phyloP scores from a whole-genome alignment of 2,888 invertebrate genomes.

The Melitaea athalia region DNA sequence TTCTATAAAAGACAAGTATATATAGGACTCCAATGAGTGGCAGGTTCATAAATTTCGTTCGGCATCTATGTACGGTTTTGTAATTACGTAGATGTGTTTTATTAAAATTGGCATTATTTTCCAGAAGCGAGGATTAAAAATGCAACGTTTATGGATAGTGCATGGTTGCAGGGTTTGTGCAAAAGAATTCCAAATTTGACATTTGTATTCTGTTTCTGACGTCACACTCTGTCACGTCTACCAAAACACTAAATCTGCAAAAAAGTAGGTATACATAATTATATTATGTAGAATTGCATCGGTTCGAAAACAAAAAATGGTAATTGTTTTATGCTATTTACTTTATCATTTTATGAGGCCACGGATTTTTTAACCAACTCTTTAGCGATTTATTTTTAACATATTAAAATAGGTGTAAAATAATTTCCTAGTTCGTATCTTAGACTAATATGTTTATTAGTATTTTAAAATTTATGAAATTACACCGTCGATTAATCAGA shows the following conservation, averaged over 20 bases:
- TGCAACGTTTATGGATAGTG: constrained; percentile 69
- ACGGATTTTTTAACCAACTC: too few relatives aligned
- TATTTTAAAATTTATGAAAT: too few relatives aligned
- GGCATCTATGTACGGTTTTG: constrained; percentile 19
- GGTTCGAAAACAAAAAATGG: too few relatives aligned
- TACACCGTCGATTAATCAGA: too few relatives aligned
- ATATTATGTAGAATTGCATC: neutral
- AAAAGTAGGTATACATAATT: neutral
- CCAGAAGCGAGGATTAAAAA: constrained; percentile 73
- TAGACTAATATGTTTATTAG: too few relatives aligned
- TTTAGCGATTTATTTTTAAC: too few relatives aligned
- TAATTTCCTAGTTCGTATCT: too few relatives aligned
- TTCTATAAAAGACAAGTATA: constrained; percentile 11
- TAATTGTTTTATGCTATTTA: too few relatives aligned
- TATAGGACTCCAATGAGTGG: constrained; percentile 19
- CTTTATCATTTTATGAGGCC: too few relatives aligned
- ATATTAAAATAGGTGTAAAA: too few relatives aligned
- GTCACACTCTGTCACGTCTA: constrained; percentile 64
- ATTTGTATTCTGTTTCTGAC: constrained; percentile 62
- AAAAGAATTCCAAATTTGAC: constrained; percentile 64
- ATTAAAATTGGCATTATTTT: constrained; percentile 81
- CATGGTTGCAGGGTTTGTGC: constrained; percentile 75
- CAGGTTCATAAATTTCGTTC: constrained; percentile 25
- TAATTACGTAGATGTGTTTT: constrained; percentile 30
- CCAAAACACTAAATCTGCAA: neutral